A percentile compares a stretch with the other conserved stretches of the same genome.
Conservation (phyloP, 35 echinoderm and acorn worm species). For the Holothuria glaberrima region DNA sequence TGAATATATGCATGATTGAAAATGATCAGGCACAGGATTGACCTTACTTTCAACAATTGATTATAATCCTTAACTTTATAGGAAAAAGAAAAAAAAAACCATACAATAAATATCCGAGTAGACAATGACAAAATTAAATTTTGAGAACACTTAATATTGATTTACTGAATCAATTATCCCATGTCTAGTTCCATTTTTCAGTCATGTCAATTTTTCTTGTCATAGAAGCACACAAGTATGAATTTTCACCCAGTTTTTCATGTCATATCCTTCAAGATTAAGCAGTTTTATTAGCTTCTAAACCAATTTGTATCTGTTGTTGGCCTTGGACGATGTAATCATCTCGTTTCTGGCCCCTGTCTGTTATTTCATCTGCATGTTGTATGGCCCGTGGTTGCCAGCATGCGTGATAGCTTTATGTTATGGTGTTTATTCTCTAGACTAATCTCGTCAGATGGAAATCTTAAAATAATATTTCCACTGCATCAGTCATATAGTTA, state of each 20-base stretch:
- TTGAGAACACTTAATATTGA: conserved; percentile 6
- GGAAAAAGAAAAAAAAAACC: not conserved
- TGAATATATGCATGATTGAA: too few species aligned
- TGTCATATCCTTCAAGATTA: conserved; percentile 43
- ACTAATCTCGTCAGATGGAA: conserved; percentile 37
- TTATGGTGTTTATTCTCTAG: conserved; percentile 26
- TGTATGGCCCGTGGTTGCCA: conserved; percentile 40
- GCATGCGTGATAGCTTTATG: conserved; percentile 29
- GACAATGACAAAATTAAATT: not conserved
- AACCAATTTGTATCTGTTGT: conserved; percentile 49
- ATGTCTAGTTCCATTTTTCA: conserved; percentile 15
- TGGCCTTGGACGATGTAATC: conserved; percentile 42
- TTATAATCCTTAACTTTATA: too few species aligned
- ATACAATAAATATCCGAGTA: not conserved
- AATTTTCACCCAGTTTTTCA: conserved; percentile 41
- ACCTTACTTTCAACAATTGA: too few species aligned
- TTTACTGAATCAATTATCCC: conserved; percentile 21
- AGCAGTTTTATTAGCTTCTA: conserved; percentile 5
- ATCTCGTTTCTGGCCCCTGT: conserved; percentile 16
- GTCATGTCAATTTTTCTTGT: conserved; percentile 13
- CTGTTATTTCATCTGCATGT: conserved; percentile 51
- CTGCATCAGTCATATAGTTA: conserved; percentile 46
- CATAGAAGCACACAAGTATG: conserved; percentile 44
- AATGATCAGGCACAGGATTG: too few species aligned
- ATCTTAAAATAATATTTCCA: conserved; percentile 44